phyloP scores from a whole-genome alignment of 1,140 invertebrate species.

The Aphelenchoides besseyi region DNA sequence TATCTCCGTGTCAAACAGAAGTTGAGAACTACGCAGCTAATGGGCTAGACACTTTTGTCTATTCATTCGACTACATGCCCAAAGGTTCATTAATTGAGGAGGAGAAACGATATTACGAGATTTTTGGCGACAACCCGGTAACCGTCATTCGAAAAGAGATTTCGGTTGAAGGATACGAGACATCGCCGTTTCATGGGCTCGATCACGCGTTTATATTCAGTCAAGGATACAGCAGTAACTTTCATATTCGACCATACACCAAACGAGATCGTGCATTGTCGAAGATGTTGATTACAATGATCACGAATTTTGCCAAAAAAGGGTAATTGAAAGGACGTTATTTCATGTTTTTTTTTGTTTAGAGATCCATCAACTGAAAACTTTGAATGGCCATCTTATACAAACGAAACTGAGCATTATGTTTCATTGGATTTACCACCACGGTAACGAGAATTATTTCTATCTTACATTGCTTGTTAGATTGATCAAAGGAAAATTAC shows the following conservation, averaged over 20 bases:
- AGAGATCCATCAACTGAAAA: slow-evolving; percentile 57
- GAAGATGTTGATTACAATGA: slow-evolving; percentile 54
- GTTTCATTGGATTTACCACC: slow-evolving; percentile 56
- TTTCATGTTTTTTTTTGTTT: slow-evolving; percentile 7
- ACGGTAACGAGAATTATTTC: slow-evolving; percentile 36
- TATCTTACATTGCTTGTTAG: slow-evolving; percentile 35
- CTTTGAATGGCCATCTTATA: slow-evolving; percentile 50
- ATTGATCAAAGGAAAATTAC: slow-evolving; percentile 52
- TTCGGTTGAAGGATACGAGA: slow-evolving; percentile 31
- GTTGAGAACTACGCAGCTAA: slow-evolving; percentile 45
- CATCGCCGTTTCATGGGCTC: slow-evolving; percentile 55
- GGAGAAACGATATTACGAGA: slow-evolving; percentile 44
- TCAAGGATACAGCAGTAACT: slow-evolving; percentile 58
- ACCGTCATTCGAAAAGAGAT: slow-evolving; percentile 47
- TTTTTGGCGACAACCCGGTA: slow-evolving; percentile 58
- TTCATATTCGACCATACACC: slow-evolving; percentile 53
- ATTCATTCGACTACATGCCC: slow-evolving; percentile 62
- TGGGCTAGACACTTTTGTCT: slow-evolving; percentile 50
- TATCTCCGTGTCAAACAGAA: slow-evolving; percentile 59
- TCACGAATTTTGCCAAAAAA: slow-evolving; percentile 55
- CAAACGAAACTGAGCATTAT: slow-evolving; percentile 45
- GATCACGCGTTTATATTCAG: slow-evolving; percentile 62
- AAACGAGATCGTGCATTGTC: slow-evolving; percentile 58
- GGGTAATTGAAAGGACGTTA: slow-evolving; percentile 28
- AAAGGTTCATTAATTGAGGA: slow-evolving; percentile 53